Evolutionary conservation across 2,888 invertebrate genomes (phyloP).

Genomic region (Bombylius major): DNA sequence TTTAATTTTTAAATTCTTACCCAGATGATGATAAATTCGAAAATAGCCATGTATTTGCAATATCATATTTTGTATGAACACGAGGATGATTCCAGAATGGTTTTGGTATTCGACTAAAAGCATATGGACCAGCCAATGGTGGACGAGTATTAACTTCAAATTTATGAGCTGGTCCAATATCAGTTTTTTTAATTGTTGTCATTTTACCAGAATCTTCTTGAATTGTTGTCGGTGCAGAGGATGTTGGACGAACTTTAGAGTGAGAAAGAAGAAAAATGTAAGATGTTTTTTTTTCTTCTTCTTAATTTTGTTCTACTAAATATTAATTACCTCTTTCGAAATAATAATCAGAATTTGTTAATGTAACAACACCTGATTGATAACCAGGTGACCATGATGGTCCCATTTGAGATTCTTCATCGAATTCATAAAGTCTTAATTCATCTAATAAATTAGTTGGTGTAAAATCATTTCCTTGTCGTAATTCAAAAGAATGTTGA

Average conservation of each 20-base stretch:
- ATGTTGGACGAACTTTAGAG: background rate
- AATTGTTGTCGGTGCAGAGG: slow-evolving; percentile 7
- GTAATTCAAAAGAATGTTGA: slow-evolving; percentile 33
- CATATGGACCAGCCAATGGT: slow-evolving; percentile 78
- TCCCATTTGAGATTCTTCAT: slow-evolving; percentile 22
- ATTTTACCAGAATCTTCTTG: slow-evolving; percentile 25
- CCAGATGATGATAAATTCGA: slow-evolving; percentile 68
- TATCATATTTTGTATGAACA: slow-evolving; percentile 60
- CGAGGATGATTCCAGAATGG: slow-evolving; percentile 71
- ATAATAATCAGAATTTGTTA: slow-evolving; percentile 31
- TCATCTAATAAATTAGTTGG: slow-evolving; percentile 26
- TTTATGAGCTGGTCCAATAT: slow-evolving; percentile 35
- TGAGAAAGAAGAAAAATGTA: too few species aligned
- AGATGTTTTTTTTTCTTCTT: background rate
- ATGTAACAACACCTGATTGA: slow-evolving; percentile 29
- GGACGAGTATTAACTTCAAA: slow-evolving; percentile 56
- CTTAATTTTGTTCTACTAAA: background rate
- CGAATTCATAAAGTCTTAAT: slow-evolving; percentile 24
- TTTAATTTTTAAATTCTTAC: slow-evolving; percentile 38
- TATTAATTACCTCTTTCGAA: slow-evolving; percentile 22
- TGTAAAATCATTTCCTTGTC: slow-evolving; percentile 28
- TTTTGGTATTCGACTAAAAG: slow-evolving; percentile 75
- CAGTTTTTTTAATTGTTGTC: slow-evolving; percentile 33
- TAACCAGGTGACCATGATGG: slow-evolving; percentile 28
- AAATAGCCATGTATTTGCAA: slow-evolving; percentile 72